phyloP scores from a whole-genome alignment of 2,797 vertebrate genomes.

The Novumbra hubbsi region DNA sequence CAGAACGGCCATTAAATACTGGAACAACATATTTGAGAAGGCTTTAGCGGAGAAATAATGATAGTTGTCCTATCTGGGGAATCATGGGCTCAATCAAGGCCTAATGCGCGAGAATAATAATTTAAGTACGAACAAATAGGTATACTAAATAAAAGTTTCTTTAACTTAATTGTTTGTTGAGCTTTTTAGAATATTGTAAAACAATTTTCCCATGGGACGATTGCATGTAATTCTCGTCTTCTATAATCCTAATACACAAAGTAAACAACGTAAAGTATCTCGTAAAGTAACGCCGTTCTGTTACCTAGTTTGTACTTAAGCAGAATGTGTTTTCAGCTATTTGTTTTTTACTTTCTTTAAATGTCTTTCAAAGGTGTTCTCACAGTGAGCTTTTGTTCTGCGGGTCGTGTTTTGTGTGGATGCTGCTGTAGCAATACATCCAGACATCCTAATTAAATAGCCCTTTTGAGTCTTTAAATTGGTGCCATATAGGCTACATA shows the following conservation, averaged over 20 bases:
- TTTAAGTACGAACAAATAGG: background rate
- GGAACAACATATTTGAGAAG: background rate
- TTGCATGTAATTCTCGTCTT: no score
- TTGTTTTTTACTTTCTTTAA: no score
- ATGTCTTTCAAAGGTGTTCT: no score
- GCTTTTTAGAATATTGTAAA: background rate
- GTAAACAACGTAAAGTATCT: no score
- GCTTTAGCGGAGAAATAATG: background rate
- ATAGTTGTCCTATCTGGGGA: background rate
- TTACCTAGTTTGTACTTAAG: no score
- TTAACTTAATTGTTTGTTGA: background rate
- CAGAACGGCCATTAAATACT: conserved; percentile 6
- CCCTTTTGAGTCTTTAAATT: background rate
- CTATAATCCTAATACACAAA: no score
- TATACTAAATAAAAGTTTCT: background rate
- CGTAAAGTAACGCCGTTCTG: no score
- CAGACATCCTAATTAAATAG: background rate
- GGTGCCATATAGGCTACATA: background rate
- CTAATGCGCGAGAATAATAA: background rate
- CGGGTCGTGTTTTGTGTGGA: no score
- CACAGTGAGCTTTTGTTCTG: no score
- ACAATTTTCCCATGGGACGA: background rate
- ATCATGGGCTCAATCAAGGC: background rate
- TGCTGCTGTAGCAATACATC: no score
- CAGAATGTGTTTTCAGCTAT: no score